Conservation (phyloP, 2,113 vertebrate species). For the Tamias sibiricus region DNA sequence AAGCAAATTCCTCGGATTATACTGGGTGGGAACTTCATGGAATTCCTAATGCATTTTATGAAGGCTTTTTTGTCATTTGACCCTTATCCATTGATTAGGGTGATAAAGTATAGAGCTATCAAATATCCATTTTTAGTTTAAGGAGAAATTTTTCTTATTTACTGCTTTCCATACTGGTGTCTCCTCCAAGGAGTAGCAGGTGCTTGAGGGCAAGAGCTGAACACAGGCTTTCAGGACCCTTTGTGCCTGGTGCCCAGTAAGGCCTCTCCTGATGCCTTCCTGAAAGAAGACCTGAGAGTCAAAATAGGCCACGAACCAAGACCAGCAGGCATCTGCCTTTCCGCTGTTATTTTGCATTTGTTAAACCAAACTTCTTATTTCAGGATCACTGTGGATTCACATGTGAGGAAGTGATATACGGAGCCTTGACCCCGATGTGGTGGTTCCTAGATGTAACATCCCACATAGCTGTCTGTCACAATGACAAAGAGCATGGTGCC, state of each 20-base stretch:
- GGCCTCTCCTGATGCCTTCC: neutral
- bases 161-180: neutral
- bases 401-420: neutral
- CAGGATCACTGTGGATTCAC: neutral
- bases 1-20: neutral
- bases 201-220: neutral
- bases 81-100: neutral
- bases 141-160: neutral
- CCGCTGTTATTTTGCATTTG: neutral
- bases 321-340: neutral
- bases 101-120: neutral
- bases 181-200: neutral
- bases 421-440: neutral
- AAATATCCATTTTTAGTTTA: neutral
- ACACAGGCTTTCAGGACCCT: neutral
- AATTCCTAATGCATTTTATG: neutral
- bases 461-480: neutral
- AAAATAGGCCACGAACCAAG: neutral
- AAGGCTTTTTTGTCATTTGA: neutral
- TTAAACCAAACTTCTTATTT: neutral
- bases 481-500: fast-evolving
- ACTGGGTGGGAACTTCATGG: fast-evolving
- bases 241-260: too few species aligned
- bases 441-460: neutral
- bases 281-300: neutral